Evolutionary conservation across 2,797 vertebrate genomes (phyloP), one percentile per base, ranked within the genome.

Genomic region (Martes flavigula): DNA sequence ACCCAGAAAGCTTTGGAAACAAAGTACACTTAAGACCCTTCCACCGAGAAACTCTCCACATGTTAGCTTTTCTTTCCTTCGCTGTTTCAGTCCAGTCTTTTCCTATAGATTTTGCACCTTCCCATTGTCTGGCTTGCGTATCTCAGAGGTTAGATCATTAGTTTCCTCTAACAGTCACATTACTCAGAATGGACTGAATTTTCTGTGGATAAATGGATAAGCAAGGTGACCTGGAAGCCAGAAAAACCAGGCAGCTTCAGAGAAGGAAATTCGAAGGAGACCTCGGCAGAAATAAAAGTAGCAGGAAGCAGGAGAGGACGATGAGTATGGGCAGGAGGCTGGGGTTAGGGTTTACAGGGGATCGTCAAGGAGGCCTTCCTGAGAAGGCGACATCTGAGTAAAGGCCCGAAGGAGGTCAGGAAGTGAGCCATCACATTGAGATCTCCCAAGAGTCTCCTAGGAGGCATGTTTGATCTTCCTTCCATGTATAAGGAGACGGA

Each of bases 141-240:
- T 87, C 54, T 83, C 54, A n/a, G n/a, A 56, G 35, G 2, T 79
- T 38, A 21, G 60, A 30, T 66, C 56, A 14, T 86, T 81, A 51
- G 73, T 73, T 83, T 93, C 73, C 62, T 35, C 46, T 93, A 68
- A 60, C 15, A 43, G 62, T 84, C 4, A 2, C 32, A 38, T 83
- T 90, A 43, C 48, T 97, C 75, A 73, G 27, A 96, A 85, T 51
- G 12, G 60, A 51, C 83, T 43, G 75, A 56, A 66, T 96, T 97
- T 94, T 87, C 72, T 94, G 11, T 87, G 38, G 90, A 21, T 95
- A 89, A 73, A 79, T 23, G 56, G 81, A 81, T 58, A 86, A 18
- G 51, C 48, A 90, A 62, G 43, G 38, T 0, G 10, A 72, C 66
- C 35, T 58, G 38, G 90, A 25, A 32, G n/a, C 79, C 68, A 96